These are phyloP conservation scores for Podarcis raffonei DNA, from an alignment of 2,113 vertebrate genomes.

Conservation along the genomic window DNA sequence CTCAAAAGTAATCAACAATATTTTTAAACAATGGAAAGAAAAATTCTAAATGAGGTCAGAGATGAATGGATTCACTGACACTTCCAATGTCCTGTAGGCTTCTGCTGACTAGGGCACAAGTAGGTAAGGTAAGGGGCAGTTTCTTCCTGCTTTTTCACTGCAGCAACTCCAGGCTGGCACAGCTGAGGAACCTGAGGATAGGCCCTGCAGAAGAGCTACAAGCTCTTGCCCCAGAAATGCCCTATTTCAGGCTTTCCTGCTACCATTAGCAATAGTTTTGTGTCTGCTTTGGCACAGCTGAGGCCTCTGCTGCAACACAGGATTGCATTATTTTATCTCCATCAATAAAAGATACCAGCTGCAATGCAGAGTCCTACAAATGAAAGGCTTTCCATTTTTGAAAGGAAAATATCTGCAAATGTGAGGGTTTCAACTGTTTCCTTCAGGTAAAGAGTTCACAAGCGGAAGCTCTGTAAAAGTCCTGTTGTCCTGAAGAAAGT, in stretches of 20 bases:
- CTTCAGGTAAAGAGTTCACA: neutral
- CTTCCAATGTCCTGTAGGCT: neutral
- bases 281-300: too few species aligned
- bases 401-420: neutral
- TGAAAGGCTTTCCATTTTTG: neutral
- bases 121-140: too few species aligned
- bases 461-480: neutral
- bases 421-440: neutral
- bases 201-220: too few species aligned
- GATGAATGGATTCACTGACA: neutral
- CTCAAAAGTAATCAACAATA: neutral
- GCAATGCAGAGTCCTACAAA: neutral
- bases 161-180: too few species aligned
- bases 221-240: too few species aligned
- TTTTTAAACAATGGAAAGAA: neutral
- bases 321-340: too few species aligned
- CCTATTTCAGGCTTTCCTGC: too few species aligned
- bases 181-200: too few species aligned
- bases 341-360: neutral
- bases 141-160: neutral
- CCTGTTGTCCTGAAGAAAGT: neutral
- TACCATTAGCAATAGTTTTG: too few species aligned
- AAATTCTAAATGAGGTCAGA: neutral
- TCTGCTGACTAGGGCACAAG: neutral
- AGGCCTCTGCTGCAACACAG: too few species aligned